Evolutionary conservation across 2,888 invertebrate genomes (phyloP), one percentile per base, ranked within the genome.

Genomic region (Caenorhabditis sulstoni): DNA sequence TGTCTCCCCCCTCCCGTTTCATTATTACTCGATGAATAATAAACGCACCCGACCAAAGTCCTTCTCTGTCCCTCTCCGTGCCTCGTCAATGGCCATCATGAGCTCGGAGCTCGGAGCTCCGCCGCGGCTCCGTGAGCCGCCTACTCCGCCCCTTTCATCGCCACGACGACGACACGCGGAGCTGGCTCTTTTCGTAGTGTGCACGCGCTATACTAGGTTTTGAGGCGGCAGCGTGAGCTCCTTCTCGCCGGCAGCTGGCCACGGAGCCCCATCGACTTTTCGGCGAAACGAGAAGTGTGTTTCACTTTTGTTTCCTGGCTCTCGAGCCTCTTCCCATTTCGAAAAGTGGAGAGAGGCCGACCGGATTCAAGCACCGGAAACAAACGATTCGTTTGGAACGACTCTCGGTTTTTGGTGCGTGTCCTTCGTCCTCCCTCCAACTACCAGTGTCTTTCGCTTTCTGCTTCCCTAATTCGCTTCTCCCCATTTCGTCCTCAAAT

Each of bases 21-120:
- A 23, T 39, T 64, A 61, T 57, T 53, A 62, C 62, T 55, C 50
- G 49, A 64, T 73, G 39, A 71, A 71, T 71, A 71, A 71, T 71
- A 62, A 71, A 71, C 20, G 20, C 22, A n/a, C 41, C 2, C 22
- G 57, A 41, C 44, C 57, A 39, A 53, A 57, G 49, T 20, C 50
- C 37, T 16, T 4, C 12, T 47, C 55, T 55, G 22, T 53, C 16
- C 37, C 39, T 41, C 20, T 16, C 55, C 12, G 16, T 7, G 29
- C 29, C 22, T 50, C 52, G 59, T 61, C 70, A 62, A 61, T 70
- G 47, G 61, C 55, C 61, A 70, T 61, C 61, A 62, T 70, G 52
- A n/a, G 52, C 52, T 52, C 52, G 14, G 49, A 18, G 12, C 3
- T 9, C 52, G 8, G 16, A 29, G 52, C 22, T 14, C 52, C 52